Base-by-base conservation (phyloP, 2,113 vertebrate species). In the Chiloscyllium plagiosum region DNA sequence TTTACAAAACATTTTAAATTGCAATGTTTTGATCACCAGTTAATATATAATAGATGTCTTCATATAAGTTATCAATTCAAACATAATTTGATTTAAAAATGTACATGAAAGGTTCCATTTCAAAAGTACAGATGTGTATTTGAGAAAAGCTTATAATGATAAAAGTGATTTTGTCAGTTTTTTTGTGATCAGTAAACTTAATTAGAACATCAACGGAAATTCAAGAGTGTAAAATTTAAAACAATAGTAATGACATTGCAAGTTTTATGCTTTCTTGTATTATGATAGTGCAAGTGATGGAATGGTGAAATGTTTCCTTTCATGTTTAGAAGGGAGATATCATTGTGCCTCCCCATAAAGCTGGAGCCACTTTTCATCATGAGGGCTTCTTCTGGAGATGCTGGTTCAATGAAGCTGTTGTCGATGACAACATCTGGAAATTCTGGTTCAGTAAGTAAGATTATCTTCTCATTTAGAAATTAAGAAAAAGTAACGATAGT, bases 341-440 rank as follows among this genome's bases (percentile, higher is more conserved):
- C 29, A 95, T 95, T 72, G 20, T 95, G 89, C 96, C 95, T 37
- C 78, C 96, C 52, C 92, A 50, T 50, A 96, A 96, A 7, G 24
- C 72, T 69, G 70, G 56, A n/a, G 96, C 96, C 1, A 98, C 96
- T 96, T 98, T 98, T 95, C 98, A 99, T 96, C 99, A 99, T 70
- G 99, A 99, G 97, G 99, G 99, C 15, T 99, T 99, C 96, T 99
- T 99, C 97, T 99, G 99, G 99, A 98, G 97, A 95, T 99, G 99
- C 96, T 98, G 97, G 96, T 99, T 99, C 97, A 96, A 85, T 96
- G 98, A 97, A 10, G 96, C 96, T 61, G 96, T 96, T 69, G 97
- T 93, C 22, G 97, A 98, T 4, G 97, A 98, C 61, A 96, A 97
- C 96, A 97, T 99, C 96, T 98, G 97, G 98, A 98, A 97, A 95